Base-by-base conservation (phyloP, 2,888 invertebrate species). In the Tetranychus piercei region DNA sequence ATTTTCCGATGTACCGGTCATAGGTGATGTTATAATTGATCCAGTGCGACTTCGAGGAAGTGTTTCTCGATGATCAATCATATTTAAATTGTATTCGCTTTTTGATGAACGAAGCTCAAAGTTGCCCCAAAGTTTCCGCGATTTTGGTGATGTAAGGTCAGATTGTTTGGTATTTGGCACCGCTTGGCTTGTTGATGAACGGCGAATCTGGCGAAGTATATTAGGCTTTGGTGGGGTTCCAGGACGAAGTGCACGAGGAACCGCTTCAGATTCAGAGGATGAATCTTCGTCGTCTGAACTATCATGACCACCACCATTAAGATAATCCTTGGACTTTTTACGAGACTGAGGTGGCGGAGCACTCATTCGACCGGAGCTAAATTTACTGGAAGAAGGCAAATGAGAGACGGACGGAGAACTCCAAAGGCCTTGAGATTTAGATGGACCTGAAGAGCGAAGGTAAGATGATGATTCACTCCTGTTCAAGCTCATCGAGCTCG, bases 141-240 rank as follows among this genome's bases (percentile, higher is more conserved):
- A 45, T 43, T 55, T 72, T n/a, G 72, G 55, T 22, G 74, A 72
- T 44, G 71, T 23, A 65, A 73, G 6, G 72, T 73, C 44, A 20
- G 74, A 74, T 73, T 73, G 22, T 22, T 18, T 55, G 34, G 73
- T 55, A 34, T 71, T 71, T 34, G 55, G 55, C 44, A 43, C 22
- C 18, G 66, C n/a, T 45, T 66, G 67, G 23, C 69, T 74, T 22
- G 77, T 76, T 6, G 77, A 77, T 43, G 76, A 74, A n/a, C 77
- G 77, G 15, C 77, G 73, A 34, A 77, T 75, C 20, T 77, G 77
- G 64, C 77, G 77, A 6, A 77, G 44, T 55, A 77, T 76, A 65
- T 74, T 77, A 6, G 77, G 77, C 55, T 77, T 77, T 8, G 77
- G 77, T 34, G 77, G 77, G 8, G 77, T 77, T 6, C 64, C 75